Percentiles rank a stretch among this genome's conserved stretches.
Evolutionary conservation across 2,888 invertebrate species (phyloP).

Genomic region (Cenopis cana): DNA sequence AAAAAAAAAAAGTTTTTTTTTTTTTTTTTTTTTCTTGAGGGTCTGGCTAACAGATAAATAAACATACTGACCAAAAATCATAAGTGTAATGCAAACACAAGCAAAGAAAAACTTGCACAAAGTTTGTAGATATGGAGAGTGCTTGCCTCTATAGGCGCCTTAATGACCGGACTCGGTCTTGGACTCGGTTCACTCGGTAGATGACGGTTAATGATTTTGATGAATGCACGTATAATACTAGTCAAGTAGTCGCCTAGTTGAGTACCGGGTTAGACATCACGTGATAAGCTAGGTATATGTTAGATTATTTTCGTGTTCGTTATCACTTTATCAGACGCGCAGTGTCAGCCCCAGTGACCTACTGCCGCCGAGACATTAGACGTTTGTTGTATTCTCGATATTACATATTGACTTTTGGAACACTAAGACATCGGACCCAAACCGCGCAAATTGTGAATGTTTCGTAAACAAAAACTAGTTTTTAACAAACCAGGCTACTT

Average conservation of each 20-base stretch:
- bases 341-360: constrained; percentile 3
- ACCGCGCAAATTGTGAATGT: not conserved
- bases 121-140: too few relatives aligned
- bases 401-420: not conserved
- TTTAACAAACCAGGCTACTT: not conserved
- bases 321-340: constrained; percentile 21
- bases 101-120: too few relatives aligned
- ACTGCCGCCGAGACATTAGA: not conserved
- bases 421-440: not conserved
- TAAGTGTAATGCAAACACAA: too few relatives aligned
- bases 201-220: too few relatives aligned
- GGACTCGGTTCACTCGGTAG: too few relatives aligned
- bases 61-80: too few relatives aligned
- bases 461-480: constrained; percentile 5
- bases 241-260: not conserved
- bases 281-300: not conserved
- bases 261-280: not conserved
- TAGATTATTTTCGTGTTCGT: constrained; percentile 21
- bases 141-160: too few relatives aligned
- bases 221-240: too few relatives aligned
- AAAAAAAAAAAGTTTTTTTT: too few relatives aligned
- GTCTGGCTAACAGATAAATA: too few relatives aligned
- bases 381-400: constrained; percentile 5
- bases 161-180: too few relatives aligned
- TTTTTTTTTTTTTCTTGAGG: too few relatives aligned